Conservation (phyloP, 2,888 invertebrate species). For the Nephrotoma guestfalica region DNA sequence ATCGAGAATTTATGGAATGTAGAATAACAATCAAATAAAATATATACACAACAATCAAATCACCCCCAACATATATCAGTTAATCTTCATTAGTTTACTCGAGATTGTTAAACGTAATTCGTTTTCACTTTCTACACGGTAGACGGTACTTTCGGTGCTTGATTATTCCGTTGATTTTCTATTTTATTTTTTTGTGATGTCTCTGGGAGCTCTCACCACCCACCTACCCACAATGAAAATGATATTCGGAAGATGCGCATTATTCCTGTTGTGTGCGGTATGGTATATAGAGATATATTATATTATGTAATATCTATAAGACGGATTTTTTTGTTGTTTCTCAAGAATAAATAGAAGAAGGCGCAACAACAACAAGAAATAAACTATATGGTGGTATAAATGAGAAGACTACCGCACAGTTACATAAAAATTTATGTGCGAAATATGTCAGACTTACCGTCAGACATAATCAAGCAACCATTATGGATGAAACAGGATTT, state of each 20-base stretch:
- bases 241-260: not conserved
- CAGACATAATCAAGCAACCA: not conserved
- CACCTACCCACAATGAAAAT: not conserved
- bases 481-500: not conserved
- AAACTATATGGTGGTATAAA: not conserved
- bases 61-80: not conserved
- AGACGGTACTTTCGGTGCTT: not conserved
- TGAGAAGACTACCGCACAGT: not conserved
- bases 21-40: not conserved
- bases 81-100: slow-evolving; percentile 1
- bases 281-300: not conserved
- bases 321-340: not conserved
- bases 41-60: not conserved
- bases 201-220: not conserved
- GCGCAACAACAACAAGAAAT: not conserved
- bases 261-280: not conserved
- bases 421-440: not conserved
- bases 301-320: not conserved
- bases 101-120: not conserved
- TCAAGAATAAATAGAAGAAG: not conserved
- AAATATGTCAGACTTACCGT: not conserved
- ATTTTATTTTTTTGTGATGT: not conserved
- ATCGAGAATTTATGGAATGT: not conserved
- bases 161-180: not conserved
- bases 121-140: not conserved